These are phyloP conservation scores for Phthorimaea operculella DNA, from an alignment of 1,140 invertebrate species.

Conservation along the genomic window DNA sequence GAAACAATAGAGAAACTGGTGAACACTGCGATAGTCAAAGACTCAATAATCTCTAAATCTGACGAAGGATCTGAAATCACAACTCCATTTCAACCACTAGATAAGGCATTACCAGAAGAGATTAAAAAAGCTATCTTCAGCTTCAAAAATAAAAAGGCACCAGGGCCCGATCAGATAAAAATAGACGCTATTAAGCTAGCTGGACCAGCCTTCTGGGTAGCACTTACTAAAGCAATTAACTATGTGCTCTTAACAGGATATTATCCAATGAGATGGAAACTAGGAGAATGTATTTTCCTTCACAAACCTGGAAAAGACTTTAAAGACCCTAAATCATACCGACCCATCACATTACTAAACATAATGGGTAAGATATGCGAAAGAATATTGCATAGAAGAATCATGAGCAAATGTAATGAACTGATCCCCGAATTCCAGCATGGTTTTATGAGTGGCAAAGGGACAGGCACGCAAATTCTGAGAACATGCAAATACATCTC, in stretches of 20 bases:
- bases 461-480: conserved; percentile 9
- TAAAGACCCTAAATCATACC: conserved; percentile 3
- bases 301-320: conserved; percentile 10
- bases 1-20: conserved; percentile 7
- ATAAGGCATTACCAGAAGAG: background rate
- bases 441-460: conserved; percentile 5
- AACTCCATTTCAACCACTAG: conserved; percentile 8
- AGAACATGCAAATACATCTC: conserved; percentile 6
- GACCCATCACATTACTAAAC: conserved; percentile 13
- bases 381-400: conserved; percentile 1
- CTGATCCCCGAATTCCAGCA: conserved; percentile 6
- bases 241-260: conserved; percentile 5
- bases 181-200: conserved; percentile 11
- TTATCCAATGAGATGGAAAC: conserved; percentile 10
- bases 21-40: conserved; percentile 10
- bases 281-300: conserved; percentile 10
- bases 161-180: conserved; percentile 5
- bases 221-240: background rate
- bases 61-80: background rate
- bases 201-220: background rate
- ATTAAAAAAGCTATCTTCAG: conserved; percentile 1
- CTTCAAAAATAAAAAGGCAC: conserved; percentile 14
- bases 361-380: conserved; percentile 13
- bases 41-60: background rate
- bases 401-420: background rate